A percentile compares a stretch with the other conserved stretches of the same genome.
phyloP scores from a whole-genome alignment of 2,888 invertebrate species.

The Nebria salina region DNA sequence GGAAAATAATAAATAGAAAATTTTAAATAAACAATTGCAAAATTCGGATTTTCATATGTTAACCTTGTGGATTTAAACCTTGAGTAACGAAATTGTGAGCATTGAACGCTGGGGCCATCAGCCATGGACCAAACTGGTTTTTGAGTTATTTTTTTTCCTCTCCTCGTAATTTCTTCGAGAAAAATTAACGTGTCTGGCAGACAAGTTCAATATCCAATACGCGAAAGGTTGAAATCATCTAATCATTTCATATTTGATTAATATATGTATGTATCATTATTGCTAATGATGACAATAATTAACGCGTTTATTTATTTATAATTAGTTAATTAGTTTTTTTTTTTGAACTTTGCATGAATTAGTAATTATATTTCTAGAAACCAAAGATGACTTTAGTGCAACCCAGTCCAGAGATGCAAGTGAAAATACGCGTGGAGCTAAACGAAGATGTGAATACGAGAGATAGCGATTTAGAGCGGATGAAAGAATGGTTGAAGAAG shows the following conservation, averaged over 20 bases:
- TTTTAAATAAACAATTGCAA: background rate
- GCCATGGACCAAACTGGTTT: no score
- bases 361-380: background rate
- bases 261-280: background rate
- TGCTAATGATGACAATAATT: no score
- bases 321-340: no score
- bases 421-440: conserved; percentile 62
- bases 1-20: background rate
- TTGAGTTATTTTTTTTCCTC: no score
- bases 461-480: conserved; percentile 68
- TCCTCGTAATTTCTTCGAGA: background rate
- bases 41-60: background rate
- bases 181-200: background rate
- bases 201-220: background rate
- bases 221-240: background rate
- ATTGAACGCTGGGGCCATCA: no score
- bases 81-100: no score
- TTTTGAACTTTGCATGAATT: no score
- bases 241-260: background rate
- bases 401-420: conserved; percentile 63
- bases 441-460: conserved; percentile 68
- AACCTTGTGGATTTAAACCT: no score
- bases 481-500: conserved; percentile 75
- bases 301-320: no score
- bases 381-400: conserved; percentile 63